Conservation (phyloP, 1,140 invertebrate species). For the Eurosta solidaginis region DNA sequence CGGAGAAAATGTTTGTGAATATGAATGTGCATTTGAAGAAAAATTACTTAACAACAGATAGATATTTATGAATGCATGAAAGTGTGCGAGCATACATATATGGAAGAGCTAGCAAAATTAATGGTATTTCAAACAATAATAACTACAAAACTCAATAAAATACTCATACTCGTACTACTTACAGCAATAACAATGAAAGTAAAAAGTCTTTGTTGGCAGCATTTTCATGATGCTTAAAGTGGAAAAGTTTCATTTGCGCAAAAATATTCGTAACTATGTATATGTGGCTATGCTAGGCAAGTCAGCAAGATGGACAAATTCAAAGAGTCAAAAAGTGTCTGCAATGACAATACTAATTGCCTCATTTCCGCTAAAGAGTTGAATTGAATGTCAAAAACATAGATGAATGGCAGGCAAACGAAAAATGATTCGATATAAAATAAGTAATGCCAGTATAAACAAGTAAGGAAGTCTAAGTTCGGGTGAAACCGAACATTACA, state of each 20-base stretch:
- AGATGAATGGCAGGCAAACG: neutral
- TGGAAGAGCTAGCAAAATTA: neutral
- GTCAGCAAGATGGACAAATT: too few relatives aligned
- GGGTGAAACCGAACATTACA: too few relatives aligned
- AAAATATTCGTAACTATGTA: too few relatives aligned
- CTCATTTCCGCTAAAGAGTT: constrained; percentile 23
- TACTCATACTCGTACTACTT: too few relatives aligned
- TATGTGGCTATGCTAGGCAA: too few relatives aligned
- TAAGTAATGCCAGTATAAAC: too few relatives aligned
- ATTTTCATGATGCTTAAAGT: neutral
- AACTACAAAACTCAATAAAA: too few relatives aligned
- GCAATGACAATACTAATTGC: constrained; percentile 14
- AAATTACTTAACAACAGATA: neutral
- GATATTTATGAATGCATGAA: neutral
- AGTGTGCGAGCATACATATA: neutral
- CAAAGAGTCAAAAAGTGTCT: neutral
- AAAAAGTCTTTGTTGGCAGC: neutral
- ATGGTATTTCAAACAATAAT: neutral
- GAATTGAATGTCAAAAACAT: neutral
- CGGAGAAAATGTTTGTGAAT: too few relatives aligned
- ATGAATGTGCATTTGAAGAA: neutral
- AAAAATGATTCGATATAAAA: too few relatives aligned
- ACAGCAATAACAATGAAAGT: neutral
- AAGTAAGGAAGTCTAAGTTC: too few relatives aligned
- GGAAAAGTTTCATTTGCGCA: neutral